Percentiles rank a stretch among this genome's conserved stretches.
phyloP scores from a whole-genome alignment of 2,797 vertebrate genomes.

The Argyrosomus regius region DNA sequence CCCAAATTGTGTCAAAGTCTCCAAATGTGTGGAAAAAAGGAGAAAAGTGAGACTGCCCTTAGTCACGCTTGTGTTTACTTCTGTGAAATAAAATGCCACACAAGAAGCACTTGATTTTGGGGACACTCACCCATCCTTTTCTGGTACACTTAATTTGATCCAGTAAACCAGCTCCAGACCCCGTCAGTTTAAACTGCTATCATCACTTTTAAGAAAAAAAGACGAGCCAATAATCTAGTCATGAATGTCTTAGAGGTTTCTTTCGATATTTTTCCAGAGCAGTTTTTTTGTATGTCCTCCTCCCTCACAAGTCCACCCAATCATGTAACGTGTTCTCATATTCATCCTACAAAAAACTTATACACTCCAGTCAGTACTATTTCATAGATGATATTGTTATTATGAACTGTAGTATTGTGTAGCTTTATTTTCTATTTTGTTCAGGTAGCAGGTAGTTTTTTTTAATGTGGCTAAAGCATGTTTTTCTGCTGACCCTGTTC shows the following conservation, averaged over 20 bases:
- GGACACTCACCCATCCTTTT: slow-evolving; percentile 18
- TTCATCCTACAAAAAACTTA: neutral
- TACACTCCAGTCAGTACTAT: neutral
- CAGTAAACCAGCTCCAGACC: slow-evolving; percentile 18
- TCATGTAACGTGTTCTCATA: slow-evolving; percentile 8
- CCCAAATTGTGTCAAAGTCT: slow-evolving; percentile 14
- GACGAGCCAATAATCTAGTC: neutral
- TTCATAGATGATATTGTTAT: neutral
- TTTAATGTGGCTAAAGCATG: too few relatives aligned
- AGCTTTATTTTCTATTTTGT: neutral
- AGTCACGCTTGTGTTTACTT: slow-evolving; percentile 46
- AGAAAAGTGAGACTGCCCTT: slow-evolving; percentile 6
- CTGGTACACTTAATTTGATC: slow-evolving; percentile 7
- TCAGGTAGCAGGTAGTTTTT: too few relatives aligned
- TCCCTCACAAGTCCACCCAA: neutral
- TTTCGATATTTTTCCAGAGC: neutral
- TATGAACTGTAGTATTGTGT: neutral
- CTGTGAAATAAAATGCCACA: slow-evolving; percentile 38
- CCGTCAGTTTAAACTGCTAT: neutral
- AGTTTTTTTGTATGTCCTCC: neutral
- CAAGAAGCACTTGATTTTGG: slow-evolving; percentile 30
- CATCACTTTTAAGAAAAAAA: slow-evolving; percentile 9
- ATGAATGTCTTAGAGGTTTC: slow-evolving; percentile 1
- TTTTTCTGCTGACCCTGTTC: too few relatives aligned
- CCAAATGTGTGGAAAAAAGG: slow-evolving; percentile 40